phyloP scores from a whole-genome alignment of 2,888 invertebrate species.

The Pollenia angustigena region DNA sequence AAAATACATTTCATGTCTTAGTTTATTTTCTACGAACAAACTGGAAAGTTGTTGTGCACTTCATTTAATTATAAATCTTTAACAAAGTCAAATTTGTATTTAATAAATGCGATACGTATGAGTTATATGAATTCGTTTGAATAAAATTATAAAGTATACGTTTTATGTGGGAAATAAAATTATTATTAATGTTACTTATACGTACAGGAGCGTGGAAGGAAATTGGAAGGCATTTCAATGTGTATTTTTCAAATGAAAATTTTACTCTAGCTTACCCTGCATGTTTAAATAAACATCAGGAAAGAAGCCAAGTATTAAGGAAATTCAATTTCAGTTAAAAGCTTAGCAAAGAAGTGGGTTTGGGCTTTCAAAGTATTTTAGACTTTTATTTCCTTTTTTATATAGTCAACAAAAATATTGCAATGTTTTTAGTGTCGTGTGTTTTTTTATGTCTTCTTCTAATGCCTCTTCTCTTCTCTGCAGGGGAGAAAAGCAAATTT shows the following conservation, averaged over 20 bases:
- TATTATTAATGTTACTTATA: constrained; percentile 41
- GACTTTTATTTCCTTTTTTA: too few relatives aligned
- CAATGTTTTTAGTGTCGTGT: not conserved
- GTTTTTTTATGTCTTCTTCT: not conserved
- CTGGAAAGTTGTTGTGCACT: not conserved
- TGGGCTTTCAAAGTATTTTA: too few relatives aligned
- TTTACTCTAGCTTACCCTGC: too few relatives aligned
- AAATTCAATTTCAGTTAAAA: too few relatives aligned
- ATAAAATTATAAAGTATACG: constrained; percentile 38
- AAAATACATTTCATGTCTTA: constrained; percentile 14
- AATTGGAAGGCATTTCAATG: not conserved
- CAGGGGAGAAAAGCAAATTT: not conserved
- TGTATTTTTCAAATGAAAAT: too few relatives aligned
- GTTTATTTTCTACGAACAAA: not conserved
- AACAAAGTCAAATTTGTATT: not conserved
- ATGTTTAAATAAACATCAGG: too few relatives aligned
- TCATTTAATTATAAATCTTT: constrained; percentile 3
- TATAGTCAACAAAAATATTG: too few relatives aligned
- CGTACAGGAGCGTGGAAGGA: not conserved
- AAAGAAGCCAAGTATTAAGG: too few relatives aligned
- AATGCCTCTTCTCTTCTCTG: not conserved
- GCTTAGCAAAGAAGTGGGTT: too few relatives aligned
- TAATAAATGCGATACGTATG: constrained; percentile 24
- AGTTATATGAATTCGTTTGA: constrained; percentile 7
- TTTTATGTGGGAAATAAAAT: not conserved